Evolutionary conservation across 2,797 vertebrate genomes (phyloP), one percentile per base, ranked within the genome.

Genomic region (Lates japonicus): DNA sequence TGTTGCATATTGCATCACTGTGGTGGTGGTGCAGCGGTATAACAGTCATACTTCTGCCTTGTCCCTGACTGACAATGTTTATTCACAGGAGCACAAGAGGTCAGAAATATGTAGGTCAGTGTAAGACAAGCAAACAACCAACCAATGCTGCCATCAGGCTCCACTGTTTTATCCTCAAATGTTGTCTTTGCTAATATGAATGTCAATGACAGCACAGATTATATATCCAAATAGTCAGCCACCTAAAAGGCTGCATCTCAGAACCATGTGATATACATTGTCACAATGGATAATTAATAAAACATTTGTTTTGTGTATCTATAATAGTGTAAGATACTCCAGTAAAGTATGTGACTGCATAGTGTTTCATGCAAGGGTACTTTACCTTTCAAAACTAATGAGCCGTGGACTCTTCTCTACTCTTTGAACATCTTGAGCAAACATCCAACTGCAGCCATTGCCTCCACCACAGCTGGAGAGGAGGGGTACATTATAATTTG

Each of bases 401-500:
- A 91, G 70, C 77, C 76, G 6, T 57, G 39, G 66, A 29, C 69
- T 65, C 31, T 70, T 69, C 52, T 61, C 69, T 41, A 77, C 52
- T 70, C 20, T 84, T 70, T 61, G 51, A 86, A 78, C 61, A 87
- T 82, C 25, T 71, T 79, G 48, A 35, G 39, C 83, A 84, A 87
- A 91, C 58, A 78, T 54, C 16, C 54, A 84, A 58, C 70, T 70
- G 35, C 52, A 80, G 76, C 42, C 58, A 67, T 35, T 37, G 62
- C 78, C 70, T 81, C 70, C 46, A 67, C 61, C 82, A 78, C 81
- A 87, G 80, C 74, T 91, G 83, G 85, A 86, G 63, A 88, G 78
- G 82, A 87, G 77, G 70, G 75, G 69, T 69, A 70, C 51, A 88
- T 91, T 84, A 88, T 92, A 87, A 90, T 91, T 85, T 89, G 57